Evolutionary conservation across 2,797 vertebrate genomes (phyloP), one percentile per base, ranked within the genome.

Genomic region (Lithobates sylvaticus): DNA sequence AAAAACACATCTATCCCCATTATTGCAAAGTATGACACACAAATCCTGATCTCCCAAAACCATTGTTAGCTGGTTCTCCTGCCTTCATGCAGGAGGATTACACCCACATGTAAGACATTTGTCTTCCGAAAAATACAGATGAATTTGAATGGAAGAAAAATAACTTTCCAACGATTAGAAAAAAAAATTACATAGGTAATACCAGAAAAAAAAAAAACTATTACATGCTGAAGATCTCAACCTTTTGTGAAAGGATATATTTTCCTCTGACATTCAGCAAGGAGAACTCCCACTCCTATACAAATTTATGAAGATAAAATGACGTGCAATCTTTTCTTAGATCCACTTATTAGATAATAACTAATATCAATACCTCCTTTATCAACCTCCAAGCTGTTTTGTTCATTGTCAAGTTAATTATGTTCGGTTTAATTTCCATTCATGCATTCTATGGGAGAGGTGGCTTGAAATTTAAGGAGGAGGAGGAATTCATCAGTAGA

Each of bases 241-340:
- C 42, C 23, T 10, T 15, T 47, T 72, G 8, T 10, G 65, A 84
- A 71, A 77, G 39, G 23, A 32, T 84, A 9, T 78, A 77, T 54
- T 84, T 76, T 84, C 23, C 18, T 64, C 15, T 15, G 67, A 36
- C 65, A 84, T 54, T 32, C 50, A 36, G 50, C 29, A 54, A 71
- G 34, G 27, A 15, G 32, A 79, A 18, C 36, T n/a, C 42, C 74
- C 18, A 42, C 69, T 70, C 32, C n/a, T 7, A 21, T 34, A 67
- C 12, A 27, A 26, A 61, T 69, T 36, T 23, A 42, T 77, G 34
- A 36, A 72, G 70, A 10, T 36, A 39, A 54, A 50, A 58, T 58
- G 34, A 67, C 27, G 74, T 54, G 6, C 21, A 76, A 50, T 27
- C 67, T 84, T 77, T 78, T 71, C 47, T 42, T 70, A 27, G 69